Percentiles rank a stretch among this genome's conserved stretches.
Evolutionary conservation across 1,140 invertebrate species (phyloP).

Genomic region (Leguminivora glycinivorella): DNA sequence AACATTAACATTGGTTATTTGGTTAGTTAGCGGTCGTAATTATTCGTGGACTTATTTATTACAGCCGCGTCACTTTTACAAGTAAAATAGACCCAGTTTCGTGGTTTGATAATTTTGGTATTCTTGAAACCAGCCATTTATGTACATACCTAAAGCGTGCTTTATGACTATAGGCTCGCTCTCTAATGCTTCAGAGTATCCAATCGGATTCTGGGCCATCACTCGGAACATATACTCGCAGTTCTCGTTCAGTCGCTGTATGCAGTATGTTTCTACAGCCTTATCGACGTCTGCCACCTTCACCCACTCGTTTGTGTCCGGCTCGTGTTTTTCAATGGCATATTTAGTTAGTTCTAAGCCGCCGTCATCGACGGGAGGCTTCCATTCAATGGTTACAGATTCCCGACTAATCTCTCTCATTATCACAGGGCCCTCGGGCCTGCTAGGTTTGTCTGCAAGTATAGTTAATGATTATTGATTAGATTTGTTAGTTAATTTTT

Average conservation of each 20-base stretch:
- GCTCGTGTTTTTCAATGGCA: conserved; percentile 89
- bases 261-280: conserved; percentile 84
- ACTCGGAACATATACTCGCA: conserved; percentile 92
- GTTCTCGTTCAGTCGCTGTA: conserved; percentile 88
- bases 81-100: too few relatives aligned
- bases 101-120: neutral
- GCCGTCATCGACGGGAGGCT: conserved; percentile 89
- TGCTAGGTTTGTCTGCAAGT: conserved; percentile 87
- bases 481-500: neutral
- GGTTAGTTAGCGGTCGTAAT: conserved; percentile 21
- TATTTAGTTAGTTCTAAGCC: conserved; percentile 89
- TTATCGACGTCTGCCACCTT: conserved; percentile 88
- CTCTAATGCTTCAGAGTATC: conserved; percentile 86
- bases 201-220: conserved; percentile 89
- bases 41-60: neutral
- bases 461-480: conserved; percentile 27
- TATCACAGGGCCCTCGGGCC: conserved; percentile 87
- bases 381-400: conserved; percentile 88
- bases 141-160: conserved; percentile 57
- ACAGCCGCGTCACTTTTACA: too few relatives aligned
- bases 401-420: conserved; percentile 87
- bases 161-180: conserved; percentile 85
- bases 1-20: conserved; percentile 38
- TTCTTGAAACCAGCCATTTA: neutral
- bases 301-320: conserved; percentile 84